Evolutionary conservation across 2,113 vertebrate genomes (phyloP).

Genomic region (Physeter macrocephalus): DNA sequence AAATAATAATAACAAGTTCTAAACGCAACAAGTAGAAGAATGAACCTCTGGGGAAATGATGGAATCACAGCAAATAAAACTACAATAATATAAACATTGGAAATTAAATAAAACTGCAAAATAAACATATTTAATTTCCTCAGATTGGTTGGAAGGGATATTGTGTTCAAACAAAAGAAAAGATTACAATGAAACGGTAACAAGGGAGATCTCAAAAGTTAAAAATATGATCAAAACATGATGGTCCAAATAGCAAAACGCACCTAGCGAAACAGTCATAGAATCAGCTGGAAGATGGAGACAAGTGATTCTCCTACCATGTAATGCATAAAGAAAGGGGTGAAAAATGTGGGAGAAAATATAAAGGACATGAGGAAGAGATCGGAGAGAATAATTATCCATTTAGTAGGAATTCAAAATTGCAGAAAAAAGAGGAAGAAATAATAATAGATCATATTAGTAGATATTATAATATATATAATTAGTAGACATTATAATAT

Average conservation of each 20-base stretch:
- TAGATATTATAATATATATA: too few relatives aligned
- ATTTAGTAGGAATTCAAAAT: not conserved
- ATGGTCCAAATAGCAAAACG: not conserved
- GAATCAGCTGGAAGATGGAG: not conserved
- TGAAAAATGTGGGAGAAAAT: not conserved
- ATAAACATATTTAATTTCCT: not conserved
- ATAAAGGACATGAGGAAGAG: not conserved
- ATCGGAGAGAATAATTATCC: not conserved
- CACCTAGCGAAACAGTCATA: not conserved
- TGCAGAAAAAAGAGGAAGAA: not conserved
- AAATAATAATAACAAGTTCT: not conserved
- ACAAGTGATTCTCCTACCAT: not conserved
- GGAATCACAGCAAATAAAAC: not conserved
- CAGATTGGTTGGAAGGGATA: not conserved
- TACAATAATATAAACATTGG: not conserved
- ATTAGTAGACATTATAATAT: too few relatives aligned
- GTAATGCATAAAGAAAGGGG: not conserved
- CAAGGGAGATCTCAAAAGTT: not conserved
- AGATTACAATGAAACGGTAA: not conserved
- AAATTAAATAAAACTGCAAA: conserved; percentile 22
- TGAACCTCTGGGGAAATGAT: not conserved
- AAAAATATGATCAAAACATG: not conserved
- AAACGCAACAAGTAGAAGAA: not conserved
- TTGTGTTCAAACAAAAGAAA: not conserved
- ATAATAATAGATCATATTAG: not conserved